Evolutionary conservation across 1,140 invertebrate genomes (phyloP).

Genomic region (Oryzaephilus surinamensis): DNA sequence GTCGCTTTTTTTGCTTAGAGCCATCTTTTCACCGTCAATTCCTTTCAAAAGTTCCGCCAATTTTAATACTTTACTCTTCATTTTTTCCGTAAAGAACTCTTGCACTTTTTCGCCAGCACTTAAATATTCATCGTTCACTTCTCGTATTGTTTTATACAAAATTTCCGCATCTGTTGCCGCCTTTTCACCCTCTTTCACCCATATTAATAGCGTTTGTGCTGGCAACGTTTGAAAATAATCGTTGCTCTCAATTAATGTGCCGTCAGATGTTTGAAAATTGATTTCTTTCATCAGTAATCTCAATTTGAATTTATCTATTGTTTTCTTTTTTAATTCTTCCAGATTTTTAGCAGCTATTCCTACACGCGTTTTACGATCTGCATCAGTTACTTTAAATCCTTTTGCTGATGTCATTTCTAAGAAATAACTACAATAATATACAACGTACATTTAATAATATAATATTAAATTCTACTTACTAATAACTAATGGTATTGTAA

Average conservation of each 20-base stretch:
- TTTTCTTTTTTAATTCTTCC: constrained; percentile 33
- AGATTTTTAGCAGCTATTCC: constrained; percentile 34
- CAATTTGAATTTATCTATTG: constrained; percentile 33
- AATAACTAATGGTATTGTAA: not conserved
- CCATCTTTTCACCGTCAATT: constrained; percentile 43
- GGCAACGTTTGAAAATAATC: constrained; percentile 62
- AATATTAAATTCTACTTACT: no score
- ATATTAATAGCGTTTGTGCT: constrained; percentile 57
- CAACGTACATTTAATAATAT: no score
- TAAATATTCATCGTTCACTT: constrained; percentile 52
- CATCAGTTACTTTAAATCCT: constrained; percentile 35
- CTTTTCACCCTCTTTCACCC: constrained; percentile 43
- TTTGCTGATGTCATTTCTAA: constrained; percentile 15
- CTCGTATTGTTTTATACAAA: constrained; percentile 38
- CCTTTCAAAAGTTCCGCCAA: constrained; percentile 42
- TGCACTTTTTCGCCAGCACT: constrained; percentile 47
- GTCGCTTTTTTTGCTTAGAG: constrained; percentile 46
- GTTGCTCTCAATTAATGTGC: constrained; percentile 60
- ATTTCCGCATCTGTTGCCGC: constrained; percentile 34
- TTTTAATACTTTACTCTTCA: constrained; percentile 50
- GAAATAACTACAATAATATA: not conserved
- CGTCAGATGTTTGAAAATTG: constrained; percentile 44
- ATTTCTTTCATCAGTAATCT: constrained; percentile 21
- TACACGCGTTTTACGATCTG: constrained; percentile 31
- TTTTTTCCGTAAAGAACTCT: constrained; percentile 53